Evolutionary conservation across 2,113 vertebrate species (phyloP).

Genomic region (Prionailurus viverrinus): DNA sequence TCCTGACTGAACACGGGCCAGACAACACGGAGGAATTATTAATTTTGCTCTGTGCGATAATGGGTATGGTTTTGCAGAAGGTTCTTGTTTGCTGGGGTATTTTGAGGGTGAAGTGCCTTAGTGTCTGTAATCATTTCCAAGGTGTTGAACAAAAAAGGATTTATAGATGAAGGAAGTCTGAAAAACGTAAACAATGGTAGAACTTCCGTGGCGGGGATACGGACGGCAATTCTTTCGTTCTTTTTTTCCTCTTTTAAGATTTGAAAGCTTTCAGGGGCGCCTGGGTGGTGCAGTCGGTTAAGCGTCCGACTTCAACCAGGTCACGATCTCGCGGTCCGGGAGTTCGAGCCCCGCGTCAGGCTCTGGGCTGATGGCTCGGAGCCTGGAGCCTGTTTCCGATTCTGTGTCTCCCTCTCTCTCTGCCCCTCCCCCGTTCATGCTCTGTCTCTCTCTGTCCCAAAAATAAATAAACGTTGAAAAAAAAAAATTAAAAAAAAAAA

Average conservation of each 20-base stretch:
- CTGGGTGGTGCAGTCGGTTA: too few species aligned
- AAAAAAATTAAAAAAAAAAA: too few species aligned
- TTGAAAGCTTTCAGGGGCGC: not conserved
- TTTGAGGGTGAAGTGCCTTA: not conserved
- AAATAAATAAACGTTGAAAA: too few species aligned
- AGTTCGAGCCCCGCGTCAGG: too few species aligned
- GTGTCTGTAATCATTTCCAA: conserved; percentile 25
- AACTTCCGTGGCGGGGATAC: not conserved
- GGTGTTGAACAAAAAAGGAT: not conserved
- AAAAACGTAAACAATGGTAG: not conserved
- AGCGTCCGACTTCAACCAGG: too few species aligned
- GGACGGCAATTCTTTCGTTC: not conserved
- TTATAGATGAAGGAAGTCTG: not conserved
- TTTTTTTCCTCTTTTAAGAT: not conserved
- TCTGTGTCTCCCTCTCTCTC: too few species aligned
- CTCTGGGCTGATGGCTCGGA: too few species aligned
- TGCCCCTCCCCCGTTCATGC: too few species aligned
- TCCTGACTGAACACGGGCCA: not conserved
- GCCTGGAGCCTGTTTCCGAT: too few species aligned
- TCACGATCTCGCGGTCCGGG: too few species aligned
- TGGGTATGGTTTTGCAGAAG: not conserved
- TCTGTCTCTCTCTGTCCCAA: too few species aligned
- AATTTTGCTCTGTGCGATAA: not conserved
- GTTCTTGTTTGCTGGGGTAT: conserved; percentile 27
- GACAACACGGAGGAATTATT: not conserved